Evolutionary conservation across 2,113 vertebrate species (phyloP), one percentile per base, ranked within the genome.

Genomic region (Podarcis muralis): DNA sequence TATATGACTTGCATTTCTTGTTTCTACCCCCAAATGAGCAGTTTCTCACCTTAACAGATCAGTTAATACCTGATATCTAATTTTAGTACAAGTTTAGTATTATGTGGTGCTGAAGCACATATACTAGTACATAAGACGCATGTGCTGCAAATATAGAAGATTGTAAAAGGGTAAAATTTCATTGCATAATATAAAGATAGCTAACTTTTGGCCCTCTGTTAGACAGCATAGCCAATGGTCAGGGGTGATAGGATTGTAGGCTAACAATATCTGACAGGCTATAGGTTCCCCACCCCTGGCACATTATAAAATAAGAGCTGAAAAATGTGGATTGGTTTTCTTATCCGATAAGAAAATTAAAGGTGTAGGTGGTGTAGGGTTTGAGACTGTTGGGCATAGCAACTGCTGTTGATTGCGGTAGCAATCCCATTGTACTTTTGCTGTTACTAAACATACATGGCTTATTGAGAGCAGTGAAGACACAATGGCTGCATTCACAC

Each of bases 401-500:
- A 82, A 66, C 65, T 87, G 7, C 22, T 16, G 35, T 15, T 84
- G 65, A 48, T 87, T 76, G 79, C 32, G 9, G 23, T 76, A 76
- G 75, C 75, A 40, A 20, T 57, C 30, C 15, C n/a, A 18, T 57
- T 71, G 30, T 32, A 62, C 18, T 62, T 62, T 2, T 37, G 59
- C 0, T 88, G 8, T n/a, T 66, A 4, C 69, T 90, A 81, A 53
- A 13, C 11, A 53, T 84, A 68, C 85, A 22, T 69, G n/a, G 43
- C 43, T 88, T 85, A 66, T 53, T 85, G 81, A 84, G 86, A 20
- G 2, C 5, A 23, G 72, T 92, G 91, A 59, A 6, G 23, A 80
- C 75, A 75, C 32, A 32, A 74, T 74, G 32, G 13, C 16, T 74
- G 16, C 35, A 25, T 32, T 74, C 32, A 32, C 15, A 32, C 9